A percentile compares a stretch with the other conserved stretches of the same genome.
Evolutionary conservation across 2,797 vertebrate species (phyloP).

Genomic region (Anabas testudineus): DNA sequence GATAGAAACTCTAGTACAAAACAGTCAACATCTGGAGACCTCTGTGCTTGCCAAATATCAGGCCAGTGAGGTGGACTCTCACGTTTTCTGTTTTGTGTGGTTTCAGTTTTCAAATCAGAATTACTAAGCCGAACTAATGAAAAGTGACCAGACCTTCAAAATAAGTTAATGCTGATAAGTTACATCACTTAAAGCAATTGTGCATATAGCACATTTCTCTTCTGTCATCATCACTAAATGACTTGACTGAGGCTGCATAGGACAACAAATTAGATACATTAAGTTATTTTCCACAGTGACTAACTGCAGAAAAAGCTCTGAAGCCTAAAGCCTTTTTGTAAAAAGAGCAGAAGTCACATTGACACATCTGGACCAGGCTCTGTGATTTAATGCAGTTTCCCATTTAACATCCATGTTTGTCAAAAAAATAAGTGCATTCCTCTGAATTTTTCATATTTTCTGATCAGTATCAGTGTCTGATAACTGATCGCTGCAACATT

Average conservation of each 20-base stretch:
- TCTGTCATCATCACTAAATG: neutral
- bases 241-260: neutral
- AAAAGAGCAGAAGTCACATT: too few relatives aligned
- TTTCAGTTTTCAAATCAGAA: neutral
- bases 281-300: too few relatives aligned
- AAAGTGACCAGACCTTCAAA: neutral
- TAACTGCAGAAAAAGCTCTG: too few relatives aligned
- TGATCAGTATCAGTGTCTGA: too few relatives aligned
- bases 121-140: neutral
- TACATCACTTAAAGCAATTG: neutral
- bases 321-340: too few relatives aligned
- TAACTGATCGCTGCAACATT: too few relatives aligned
- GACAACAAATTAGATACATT: neutral
- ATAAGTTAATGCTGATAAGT: neutral
- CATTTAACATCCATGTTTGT: too few relatives aligned
- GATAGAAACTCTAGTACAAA: slow-evolving; percentile 30
- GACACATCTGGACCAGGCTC: too few relatives aligned
- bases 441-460: too few relatives aligned
- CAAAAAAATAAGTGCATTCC: too few relatives aligned
- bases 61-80: neutral
- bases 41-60: slow-evolving; percentile 14
- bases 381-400: too few relatives aligned
- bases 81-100: neutral
- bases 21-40: slow-evolving; percentile 37
- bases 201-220: too few relatives aligned